Evolutionary conservation across 2,797 vertebrate genomes (phyloP).

Genomic region (Karalla daura): DNA sequence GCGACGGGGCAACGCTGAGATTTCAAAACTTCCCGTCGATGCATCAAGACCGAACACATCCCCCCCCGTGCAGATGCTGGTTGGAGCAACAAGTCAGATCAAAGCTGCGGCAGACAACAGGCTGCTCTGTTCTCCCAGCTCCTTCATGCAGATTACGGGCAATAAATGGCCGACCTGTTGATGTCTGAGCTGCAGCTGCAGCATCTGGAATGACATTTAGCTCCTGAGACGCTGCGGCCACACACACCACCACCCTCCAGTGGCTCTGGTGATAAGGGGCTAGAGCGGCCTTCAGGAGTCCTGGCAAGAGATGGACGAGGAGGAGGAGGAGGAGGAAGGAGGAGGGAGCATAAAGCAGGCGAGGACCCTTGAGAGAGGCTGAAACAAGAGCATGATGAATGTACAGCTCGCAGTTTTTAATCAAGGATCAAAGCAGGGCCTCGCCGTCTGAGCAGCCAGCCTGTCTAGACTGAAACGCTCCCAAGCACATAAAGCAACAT

Average conservation of each 20-base stretch:
- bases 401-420: conserved; percentile 84
- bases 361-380: conserved; percentile 70
- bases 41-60: conserved; percentile 55
- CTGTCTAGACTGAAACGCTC: conserved; percentile 86
- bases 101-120: not conserved
- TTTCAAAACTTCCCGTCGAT: conserved; percentile 38
- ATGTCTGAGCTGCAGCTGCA: not conserved
- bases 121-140: not conserved
- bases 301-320: conserved; percentile 42
- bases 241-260: conserved; percentile 43
- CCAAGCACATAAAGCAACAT: conserved; percentile 86
- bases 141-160: conserved; percentile 6
- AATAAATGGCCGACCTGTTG: conserved; percentile 17
- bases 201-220: conserved; percentile 35
- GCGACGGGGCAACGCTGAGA: conserved; percentile 28
- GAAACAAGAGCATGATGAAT: conserved; percentile 83
- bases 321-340: conserved; percentile 24
- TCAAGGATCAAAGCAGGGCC: conserved; percentile 86
- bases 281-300: conserved; percentile 61
- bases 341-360: conserved; percentile 47
- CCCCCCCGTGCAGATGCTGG: conserved; percentile 13
- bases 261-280: conserved; percentile 59
- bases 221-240: conserved; percentile 32
- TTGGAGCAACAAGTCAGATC: conserved; percentile 1
- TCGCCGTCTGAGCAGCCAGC: conserved; percentile 81